phyloP scores from a whole-genome alignment of 1,140 invertebrate species.

The Odontomachus brunneus region DNA sequence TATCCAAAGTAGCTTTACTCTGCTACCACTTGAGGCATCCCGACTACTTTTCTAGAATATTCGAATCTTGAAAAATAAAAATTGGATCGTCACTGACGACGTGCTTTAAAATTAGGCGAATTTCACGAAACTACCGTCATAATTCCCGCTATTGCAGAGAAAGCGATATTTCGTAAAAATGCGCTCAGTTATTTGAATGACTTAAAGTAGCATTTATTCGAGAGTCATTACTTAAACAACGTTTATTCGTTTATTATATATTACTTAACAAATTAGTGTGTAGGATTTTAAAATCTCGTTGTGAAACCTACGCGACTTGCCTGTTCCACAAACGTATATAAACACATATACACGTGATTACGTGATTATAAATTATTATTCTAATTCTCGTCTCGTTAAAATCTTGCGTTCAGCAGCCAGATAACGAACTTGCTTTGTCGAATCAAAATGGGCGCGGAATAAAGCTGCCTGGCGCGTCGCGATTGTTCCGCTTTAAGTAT shows the following conservation, averaged over 20 bases:
- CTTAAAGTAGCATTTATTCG: neutral
- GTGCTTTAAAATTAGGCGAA: neutral
- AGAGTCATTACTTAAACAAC: neutral
- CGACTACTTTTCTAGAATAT: constrained; percentile 29
- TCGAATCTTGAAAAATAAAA: constrained; percentile 30
- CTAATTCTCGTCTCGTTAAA: constrained; percentile 49
- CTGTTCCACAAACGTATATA: neutral
- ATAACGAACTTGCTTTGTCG: constrained; percentile 55
- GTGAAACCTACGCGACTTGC: too few species aligned
- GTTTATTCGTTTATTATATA: neutral
- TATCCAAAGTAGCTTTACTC: constrained; percentile 29
- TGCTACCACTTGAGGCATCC: constrained; percentile 39
- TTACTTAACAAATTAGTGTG: constrained; percentile 1
- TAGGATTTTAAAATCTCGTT: neutral
- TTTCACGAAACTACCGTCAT: neutral
- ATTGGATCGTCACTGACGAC: constrained; percentile 1
- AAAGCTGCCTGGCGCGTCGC: constrained; percentile 50
- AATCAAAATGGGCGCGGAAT: constrained; percentile 51
- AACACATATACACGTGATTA: neutral
- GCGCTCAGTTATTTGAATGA: too few species aligned
- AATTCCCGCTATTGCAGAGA: neutral
- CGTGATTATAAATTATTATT: constrained; percentile 52
- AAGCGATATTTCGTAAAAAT: too few species aligned
- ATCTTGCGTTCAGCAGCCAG: constrained; percentile 36
- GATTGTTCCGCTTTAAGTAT: constrained; percentile 71